Evolutionary conservation across 1,140 invertebrate genomes (phyloP), one percentile per base, ranked within the genome.

Genomic region (Apocrypta bakeri): DNA sequence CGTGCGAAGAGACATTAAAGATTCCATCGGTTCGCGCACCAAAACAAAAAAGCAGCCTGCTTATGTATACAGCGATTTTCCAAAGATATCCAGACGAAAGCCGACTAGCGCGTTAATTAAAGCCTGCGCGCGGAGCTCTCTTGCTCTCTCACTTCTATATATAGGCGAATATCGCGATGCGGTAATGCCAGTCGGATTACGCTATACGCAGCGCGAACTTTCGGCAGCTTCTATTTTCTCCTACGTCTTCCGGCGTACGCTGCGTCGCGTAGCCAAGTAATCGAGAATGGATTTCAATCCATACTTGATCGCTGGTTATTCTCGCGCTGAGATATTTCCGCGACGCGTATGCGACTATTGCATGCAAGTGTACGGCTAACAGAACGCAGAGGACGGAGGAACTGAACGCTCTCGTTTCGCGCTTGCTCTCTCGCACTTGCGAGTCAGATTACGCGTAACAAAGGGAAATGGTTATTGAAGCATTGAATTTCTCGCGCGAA

Each of bases 391-490:
- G 48, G 9, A 4, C 33, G 17, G 48, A 56, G 48, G 48, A n/a
- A 56, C n/a, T 56, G 48, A 56, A 56, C 48, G 48, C 11, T 56
- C 48, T 56, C 48, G 48, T 56, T 56, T 56, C n/a, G n/a, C 48
- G 48, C 48, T n/a, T 21, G 21, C 2, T 21, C 48, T 56, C n/a
- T n/a, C n/a, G n/a, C n/a, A n/a, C n/a, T n/a, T n/a, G n/a, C 48
- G 48, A 56, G 48, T 17, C n/a, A n/a, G 48, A 56, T 56, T 56
- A n/a, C 48, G 48, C 48, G n/a, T 56, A 56, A 56, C n/a, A 56
- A 56, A 56, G n/a, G 48, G 48, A 56, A 56, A 56, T 56, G 48
- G 48, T 56, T 56, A 56, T 56, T 56, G 48, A 56, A 56, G 48
- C 48, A 56, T 56, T 56, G 48, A 56, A 56, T 56, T 56, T 56